Conservation (phyloP, 2,113 vertebrate species). For the Ceratotherium simum region DNA sequence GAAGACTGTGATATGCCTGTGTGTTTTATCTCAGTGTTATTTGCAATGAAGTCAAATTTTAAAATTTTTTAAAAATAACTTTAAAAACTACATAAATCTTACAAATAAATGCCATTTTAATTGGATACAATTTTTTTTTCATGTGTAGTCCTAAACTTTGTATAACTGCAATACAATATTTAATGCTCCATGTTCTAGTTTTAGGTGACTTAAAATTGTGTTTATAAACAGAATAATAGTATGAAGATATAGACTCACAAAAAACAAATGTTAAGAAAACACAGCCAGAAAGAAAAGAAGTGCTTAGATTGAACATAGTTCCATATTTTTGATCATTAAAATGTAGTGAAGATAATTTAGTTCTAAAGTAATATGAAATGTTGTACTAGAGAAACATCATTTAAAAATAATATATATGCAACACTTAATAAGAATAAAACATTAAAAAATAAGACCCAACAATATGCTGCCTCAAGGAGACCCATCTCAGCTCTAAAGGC, state of each 20-base stretch:
- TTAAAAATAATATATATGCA: background rate
- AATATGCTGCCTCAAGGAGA: no score
- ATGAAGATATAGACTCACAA: background rate
- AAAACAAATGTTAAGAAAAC: background rate
- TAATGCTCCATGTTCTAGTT: background rate
- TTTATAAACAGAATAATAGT: constrained; percentile 19
- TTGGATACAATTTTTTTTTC: background rate
- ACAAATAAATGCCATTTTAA: constrained; percentile 40
- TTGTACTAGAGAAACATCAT: background rate
- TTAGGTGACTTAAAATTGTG: background rate
- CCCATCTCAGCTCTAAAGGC: no score
- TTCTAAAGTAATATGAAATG: constrained; percentile 18
- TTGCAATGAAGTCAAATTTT: background rate
- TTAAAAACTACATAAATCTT: background rate
- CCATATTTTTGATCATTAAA: background rate
- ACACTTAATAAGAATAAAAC: constrained; percentile 8
- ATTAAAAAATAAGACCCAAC: no score
- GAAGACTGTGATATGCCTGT: background rate
- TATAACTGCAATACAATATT: background rate
- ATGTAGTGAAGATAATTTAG: background rate
- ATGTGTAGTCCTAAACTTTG: background rate
- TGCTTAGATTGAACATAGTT: background rate
- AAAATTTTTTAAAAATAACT: constrained; percentile 42
- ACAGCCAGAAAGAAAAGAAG: background rate
- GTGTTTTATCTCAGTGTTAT: background rate